Percentiles rank a stretch among this genome's conserved stretches.
phyloP scores from a whole-genome alignment of 2,113 vertebrate genomes.

The Panurus biarmicus region DNA sequence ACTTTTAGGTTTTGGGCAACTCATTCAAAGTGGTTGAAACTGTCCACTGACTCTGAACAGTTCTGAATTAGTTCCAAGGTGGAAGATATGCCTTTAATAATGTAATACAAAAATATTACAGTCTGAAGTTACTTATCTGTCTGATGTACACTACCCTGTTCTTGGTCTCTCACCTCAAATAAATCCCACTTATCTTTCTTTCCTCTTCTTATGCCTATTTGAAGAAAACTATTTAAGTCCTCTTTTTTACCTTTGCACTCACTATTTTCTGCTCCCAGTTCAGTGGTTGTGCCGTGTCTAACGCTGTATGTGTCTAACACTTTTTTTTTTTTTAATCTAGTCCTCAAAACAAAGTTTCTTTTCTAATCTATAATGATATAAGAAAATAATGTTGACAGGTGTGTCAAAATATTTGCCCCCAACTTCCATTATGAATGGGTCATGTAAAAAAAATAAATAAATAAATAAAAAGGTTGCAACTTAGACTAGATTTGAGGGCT shows the following conservation, averaged over 20 bases:
- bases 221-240: slow-evolving; percentile 39
- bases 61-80: neutral
- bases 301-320: no score
- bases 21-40: neutral
- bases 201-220: neutral
- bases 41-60: neutral
- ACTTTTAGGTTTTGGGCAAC: neutral
- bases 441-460: neutral
- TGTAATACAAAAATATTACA: neutral
- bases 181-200: neutral
- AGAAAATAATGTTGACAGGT: slow-evolving; percentile 49
- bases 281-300: slow-evolving; percentile 20
- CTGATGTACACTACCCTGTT: neutral
- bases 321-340: no score
- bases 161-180: neutral
- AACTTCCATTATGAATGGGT: slow-evolving; percentile 42
- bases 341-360: slow-evolving; percentile 56
- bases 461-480: neutral
- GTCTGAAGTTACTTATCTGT: neutral
- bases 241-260: neutral
- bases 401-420: slow-evolving; percentile 52
- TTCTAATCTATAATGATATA: slow-evolving; percentile 16
- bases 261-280: slow-evolving; percentile 27
- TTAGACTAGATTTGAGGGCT: slow-evolving; percentile 50
- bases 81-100: neutral